Conservation (phyloP, 2,797 vertebrate species). For the Pogoniulus pusillus region DNA sequence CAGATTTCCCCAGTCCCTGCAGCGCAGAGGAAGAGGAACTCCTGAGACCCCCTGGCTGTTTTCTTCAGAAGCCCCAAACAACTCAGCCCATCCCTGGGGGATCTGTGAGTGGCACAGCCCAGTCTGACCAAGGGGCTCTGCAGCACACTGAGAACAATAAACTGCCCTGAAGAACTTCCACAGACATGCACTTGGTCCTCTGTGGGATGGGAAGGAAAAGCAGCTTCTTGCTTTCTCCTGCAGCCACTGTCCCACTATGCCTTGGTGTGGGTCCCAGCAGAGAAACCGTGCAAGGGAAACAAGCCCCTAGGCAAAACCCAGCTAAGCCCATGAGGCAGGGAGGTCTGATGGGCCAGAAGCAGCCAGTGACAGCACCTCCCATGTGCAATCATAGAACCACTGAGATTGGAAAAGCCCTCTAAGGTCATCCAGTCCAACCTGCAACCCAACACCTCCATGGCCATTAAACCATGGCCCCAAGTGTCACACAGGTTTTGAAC, state of each 20-base stretch:
- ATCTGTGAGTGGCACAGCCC: neutral
- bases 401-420: too few relatives aligned
- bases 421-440: too few relatives aligned
- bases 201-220: neutral
- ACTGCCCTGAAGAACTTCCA: neutral
- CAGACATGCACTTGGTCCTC: neutral
- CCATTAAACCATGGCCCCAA: too few relatives aligned
- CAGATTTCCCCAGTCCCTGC: neutral
- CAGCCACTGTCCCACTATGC: neutral
- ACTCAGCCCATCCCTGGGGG: neutral
- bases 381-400: neutral
- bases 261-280: neutral
- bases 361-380: neutral
- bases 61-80: neutral
- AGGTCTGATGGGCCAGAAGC: neutral
- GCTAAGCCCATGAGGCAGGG: accelerated
- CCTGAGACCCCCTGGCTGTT: neutral
- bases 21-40: neutral
- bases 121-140: neutral
- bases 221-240: neutral
- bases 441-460: too few relatives aligned
- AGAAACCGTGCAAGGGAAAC: neutral
- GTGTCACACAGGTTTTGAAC: too few relatives aligned
- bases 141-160: neutral
- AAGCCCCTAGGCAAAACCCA: neutral